Conservation (phyloP, 2,797 vertebrate species). For the Erpetoichthys calabaricus region DNA sequence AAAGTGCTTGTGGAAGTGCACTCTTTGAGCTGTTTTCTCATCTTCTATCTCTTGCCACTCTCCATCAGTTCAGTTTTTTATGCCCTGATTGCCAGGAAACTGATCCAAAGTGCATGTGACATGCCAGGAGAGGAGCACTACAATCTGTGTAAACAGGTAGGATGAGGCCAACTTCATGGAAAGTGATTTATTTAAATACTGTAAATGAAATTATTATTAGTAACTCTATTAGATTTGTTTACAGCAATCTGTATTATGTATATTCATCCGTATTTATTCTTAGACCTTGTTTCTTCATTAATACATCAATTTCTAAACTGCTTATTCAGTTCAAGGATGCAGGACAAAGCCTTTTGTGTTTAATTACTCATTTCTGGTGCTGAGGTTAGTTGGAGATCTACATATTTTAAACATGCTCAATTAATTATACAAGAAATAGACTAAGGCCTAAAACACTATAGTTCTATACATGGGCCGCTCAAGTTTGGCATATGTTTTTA, state of each 20-base stretch:
- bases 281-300: too few species aligned
- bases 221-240: too few species aligned
- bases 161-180: constrained; percentile 13
- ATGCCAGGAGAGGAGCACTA: constrained; percentile 54
- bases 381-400: too few species aligned
- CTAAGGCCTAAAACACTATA: too few species aligned
- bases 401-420: too few species aligned
- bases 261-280: too few species aligned
- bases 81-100: constrained; percentile 51
- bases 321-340: background rate
- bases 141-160: constrained; percentile 53
- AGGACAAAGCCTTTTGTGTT: background rate
- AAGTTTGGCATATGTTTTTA: too few species aligned
- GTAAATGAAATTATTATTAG: too few species aligned
- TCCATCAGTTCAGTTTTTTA: constrained; percentile 58
- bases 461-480: too few species aligned
- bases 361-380: background rate
- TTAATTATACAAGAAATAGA: too few species aligned
- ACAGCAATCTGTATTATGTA: too few species aligned
- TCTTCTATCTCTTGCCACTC: constrained; percentile 55
- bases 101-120: constrained; percentile 50
- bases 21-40: constrained; percentile 51
- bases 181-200: too few species aligned
- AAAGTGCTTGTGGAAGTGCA: constrained; percentile 50
- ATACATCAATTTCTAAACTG: background rate